Evolutionary conservation across 2,888 invertebrate species (phyloP).

Genomic region (Machimus atricapillus): DNA sequence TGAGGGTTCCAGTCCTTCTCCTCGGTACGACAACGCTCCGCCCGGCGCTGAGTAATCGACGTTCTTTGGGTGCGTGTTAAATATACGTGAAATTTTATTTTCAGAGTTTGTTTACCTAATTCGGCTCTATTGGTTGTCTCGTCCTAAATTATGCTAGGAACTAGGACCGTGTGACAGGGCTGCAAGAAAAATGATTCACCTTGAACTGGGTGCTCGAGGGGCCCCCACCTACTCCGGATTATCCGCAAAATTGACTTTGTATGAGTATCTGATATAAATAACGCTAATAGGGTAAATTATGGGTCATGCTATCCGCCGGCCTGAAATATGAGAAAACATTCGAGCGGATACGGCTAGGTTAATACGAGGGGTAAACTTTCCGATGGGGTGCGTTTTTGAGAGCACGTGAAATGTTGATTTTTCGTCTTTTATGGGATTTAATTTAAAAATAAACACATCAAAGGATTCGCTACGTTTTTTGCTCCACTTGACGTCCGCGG

Average conservation of each 20-base stretch:
- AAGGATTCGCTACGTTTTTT: background rate
- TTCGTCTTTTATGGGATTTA: constrained; percentile 19
- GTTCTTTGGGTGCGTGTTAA: constrained; percentile 31
- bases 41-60: constrained; percentile 16
- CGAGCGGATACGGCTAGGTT: background rate
- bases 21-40: constrained; percentile 8
- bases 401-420: constrained; percentile 33
- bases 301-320: constrained; percentile 7
- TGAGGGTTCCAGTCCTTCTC: background rate
- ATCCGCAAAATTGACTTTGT: constrained; percentile 40
- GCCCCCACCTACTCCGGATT: background rate
- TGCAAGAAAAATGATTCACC: constrained; percentile 34
- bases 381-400: background rate
- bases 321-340: constrained; percentile 29
- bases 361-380: background rate
- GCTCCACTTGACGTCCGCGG: background rate
- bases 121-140: constrained; percentile 31
- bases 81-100: constrained; percentile 37
- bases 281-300: constrained; percentile 38
- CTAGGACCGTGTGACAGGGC: constrained; percentile 4
- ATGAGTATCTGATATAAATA: constrained; percentile 38
- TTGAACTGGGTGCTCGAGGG: background rate
- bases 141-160: constrained; percentile 32
- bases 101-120: constrained; percentile 39
- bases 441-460: constrained; percentile 26